Conservation (phyloP, 2,113 vertebrate genomes). For the Carassius carassius region DNA sequence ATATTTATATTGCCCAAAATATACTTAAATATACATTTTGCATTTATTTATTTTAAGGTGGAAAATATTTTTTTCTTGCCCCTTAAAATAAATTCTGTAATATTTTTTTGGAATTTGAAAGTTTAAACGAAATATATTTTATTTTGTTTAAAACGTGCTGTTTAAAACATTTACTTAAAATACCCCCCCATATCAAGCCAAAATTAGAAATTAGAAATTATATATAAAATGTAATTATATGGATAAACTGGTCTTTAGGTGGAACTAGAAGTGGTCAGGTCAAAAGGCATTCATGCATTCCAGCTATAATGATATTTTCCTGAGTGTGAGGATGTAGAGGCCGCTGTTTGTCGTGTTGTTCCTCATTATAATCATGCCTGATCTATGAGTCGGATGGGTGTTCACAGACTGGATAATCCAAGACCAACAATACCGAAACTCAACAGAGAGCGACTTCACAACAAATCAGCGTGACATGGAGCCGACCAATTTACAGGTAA, state of each 20-base stretch:
- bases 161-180: neutral
- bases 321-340: neutral
- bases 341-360: conserved; percentile 19
- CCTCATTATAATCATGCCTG: neutral
- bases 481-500: conserved; percentile 76
- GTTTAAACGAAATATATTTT: neutral
- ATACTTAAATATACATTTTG: neutral
- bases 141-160: neutral
- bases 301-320: neutral
- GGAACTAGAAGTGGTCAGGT: too few species aligned
- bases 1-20: too few species aligned
- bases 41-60: neutral
- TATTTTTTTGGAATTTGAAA: neutral
- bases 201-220: too few species aligned
- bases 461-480: conserved; percentile 63
- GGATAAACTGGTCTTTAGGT: too few species aligned
- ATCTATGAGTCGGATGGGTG: conserved; percentile 15
- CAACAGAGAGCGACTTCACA: neutral
- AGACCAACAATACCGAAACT: conserved; percentile 55
- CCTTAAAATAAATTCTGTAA: neutral
- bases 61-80: too few species aligned
- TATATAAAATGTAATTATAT: too few species aligned
- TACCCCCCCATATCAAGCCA: too few species aligned
- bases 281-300: neutral
- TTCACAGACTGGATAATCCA: neutral